phyloP scores from a whole-genome alignment of 1,140 invertebrate species.

The Drosophila nigromelanica region DNA sequence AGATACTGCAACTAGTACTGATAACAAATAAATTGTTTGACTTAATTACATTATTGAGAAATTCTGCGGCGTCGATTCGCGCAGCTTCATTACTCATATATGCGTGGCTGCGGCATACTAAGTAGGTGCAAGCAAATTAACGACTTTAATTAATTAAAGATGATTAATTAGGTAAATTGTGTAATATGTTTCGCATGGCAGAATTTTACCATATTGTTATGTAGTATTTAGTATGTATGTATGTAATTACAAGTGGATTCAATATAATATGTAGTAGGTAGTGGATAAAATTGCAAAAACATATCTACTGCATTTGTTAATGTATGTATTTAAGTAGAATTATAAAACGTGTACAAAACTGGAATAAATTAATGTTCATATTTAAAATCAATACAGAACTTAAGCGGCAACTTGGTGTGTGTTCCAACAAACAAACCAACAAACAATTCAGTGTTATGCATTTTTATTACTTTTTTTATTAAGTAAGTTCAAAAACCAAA shows the following conservation, averaged over 20 bases:
- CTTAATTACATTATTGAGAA: conserved; percentile 50
- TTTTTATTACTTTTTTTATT: conserved; percentile 19
- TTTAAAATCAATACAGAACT: conserved; percentile 56
- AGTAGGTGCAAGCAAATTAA: conserved; percentile 84
- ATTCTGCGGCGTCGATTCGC: conserved; percentile 41
- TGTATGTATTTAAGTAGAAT: conserved; percentile 66
- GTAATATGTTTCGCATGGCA: conserved; percentile 49
- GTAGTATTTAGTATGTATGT: conserved; percentile 32
- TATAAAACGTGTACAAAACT: conserved; percentile 44
- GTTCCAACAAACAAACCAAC: conserved; percentile 68
- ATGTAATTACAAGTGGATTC: conserved; percentile 78
- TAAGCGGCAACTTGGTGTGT: conserved; percentile 66
- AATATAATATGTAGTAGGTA: conserved; percentile 63
- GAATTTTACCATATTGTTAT: conserved; percentile 20
- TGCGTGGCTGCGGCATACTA: conserved; percentile 84
- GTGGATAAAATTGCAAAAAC: conserved; percentile 77
- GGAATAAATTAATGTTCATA: conserved; percentile 34
- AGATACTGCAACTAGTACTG: conserved; percentile 43
- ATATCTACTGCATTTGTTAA: conserved; percentile 72
- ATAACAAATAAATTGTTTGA: conserved; percentile 57
- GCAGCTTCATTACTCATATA: conserved; percentile 59
- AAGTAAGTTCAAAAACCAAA: conserved; percentile 48
- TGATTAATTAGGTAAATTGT: conserved; percentile 60
- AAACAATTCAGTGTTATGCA: conserved; percentile 61
- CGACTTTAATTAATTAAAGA: conserved; percentile 72